A percentile compares a stretch with the other conserved stretches of the same genome.
phyloP scores from a whole-genome alignment of 2,797 vertebrate species.

The Anabas testudineus region DNA sequence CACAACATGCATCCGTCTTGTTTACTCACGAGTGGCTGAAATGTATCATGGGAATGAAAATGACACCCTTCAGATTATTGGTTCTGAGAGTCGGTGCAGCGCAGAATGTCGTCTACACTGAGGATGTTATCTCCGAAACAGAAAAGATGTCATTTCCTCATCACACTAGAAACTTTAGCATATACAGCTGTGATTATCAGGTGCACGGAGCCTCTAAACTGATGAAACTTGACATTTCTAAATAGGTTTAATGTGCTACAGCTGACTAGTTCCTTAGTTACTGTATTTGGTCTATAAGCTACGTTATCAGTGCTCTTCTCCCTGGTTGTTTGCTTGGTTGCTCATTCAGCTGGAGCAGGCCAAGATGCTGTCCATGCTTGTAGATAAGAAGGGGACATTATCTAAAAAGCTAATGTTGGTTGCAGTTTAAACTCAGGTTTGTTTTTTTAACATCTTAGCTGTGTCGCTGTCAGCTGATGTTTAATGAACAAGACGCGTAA shows the following conservation, averaged over 20 bases:
- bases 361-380: background rate
- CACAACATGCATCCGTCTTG: conserved; percentile 38
- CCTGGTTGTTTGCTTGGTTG: conserved; percentile 1
- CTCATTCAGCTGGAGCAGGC: background rate
- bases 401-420: background rate
- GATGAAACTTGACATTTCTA: background rate
- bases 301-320: background rate
- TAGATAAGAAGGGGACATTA: conserved; percentile 8
- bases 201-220: background rate
- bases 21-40: conserved; percentile 31
- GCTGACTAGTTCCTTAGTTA: background rate
- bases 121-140: no score
- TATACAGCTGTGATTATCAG: background rate
- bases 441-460: background rate
- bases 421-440: background rate
- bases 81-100: no score
- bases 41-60: no score
- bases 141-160: no score
- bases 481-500: no score
- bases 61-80: background rate
- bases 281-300: background rate
- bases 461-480: background rate
- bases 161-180: no score
- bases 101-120: no score
- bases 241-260: background rate